Evolutionary conservation across 2,113 vertebrate genomes (phyloP).

Genomic region (Rhadina sibilatrix): DNA sequence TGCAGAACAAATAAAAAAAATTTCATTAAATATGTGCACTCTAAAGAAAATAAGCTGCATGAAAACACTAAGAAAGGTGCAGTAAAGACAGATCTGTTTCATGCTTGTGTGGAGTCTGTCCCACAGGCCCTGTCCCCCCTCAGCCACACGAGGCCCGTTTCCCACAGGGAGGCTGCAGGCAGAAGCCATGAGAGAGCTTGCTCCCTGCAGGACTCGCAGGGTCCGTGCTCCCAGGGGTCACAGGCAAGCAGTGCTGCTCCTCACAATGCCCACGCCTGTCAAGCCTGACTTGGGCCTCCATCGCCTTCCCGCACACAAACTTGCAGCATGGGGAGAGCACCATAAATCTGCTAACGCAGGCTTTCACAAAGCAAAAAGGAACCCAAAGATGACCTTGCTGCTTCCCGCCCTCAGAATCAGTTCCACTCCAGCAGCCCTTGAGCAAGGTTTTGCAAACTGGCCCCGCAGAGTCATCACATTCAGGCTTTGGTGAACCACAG

Average conservation of each 20-base stretch:
- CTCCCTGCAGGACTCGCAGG: not conserved
- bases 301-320: not conserved
- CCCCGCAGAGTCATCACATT: not conserved
- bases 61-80: not conserved
- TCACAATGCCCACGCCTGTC: rapidly evolving
- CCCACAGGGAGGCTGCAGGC: not conserved
- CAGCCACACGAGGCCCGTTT: rapidly evolving
- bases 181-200: not conserved
- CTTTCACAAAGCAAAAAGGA: not conserved
- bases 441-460: not conserved
- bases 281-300: too few species aligned
- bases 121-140: not conserved
- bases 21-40: not conserved
- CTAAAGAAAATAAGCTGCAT: not conserved
- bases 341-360: not conserved
- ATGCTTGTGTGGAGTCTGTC: not conserved
- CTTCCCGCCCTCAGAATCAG: not conserved
- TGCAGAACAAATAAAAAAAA: not conserved
- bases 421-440: not conserved
- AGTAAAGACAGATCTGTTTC: not conserved
- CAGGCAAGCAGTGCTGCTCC: not conserved
- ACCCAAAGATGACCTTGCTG: not conserved
- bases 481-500: not conserved
- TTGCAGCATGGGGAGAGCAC: not conserved
- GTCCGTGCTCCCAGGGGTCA: rapidly evolving